Base-by-base conservation (phyloP, 2,113 vertebrate species). In the Rhegmatorhina hoffmannsi region DNA sequence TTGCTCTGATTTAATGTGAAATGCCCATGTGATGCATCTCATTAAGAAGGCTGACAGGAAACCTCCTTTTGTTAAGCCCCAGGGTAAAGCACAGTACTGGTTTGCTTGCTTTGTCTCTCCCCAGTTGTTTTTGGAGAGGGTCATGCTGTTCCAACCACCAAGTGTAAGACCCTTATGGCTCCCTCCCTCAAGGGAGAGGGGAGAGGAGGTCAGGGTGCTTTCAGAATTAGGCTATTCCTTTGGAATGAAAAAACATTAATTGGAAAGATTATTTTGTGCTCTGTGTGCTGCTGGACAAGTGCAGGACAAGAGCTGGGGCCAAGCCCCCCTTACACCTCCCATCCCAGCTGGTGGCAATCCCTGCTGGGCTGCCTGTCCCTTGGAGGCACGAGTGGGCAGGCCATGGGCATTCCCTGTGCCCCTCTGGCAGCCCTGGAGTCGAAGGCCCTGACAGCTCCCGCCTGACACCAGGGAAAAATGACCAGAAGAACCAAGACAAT, bases 231-330 rank as follows among this genome's bases (percentile, higher is more conserved):
- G 10, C n/a, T 53, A 7, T 89, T 87, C 9, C 7, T 82, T 77
- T n/a, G 40, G 13, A 26, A 60, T 70, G 34, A 36, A 92, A 72
- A 77, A 72, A 24, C 0, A 1, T 26, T 5, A 55, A 69, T 63
- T 89, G 28, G 68, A 78, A 90, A 50, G 64, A 60, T 64, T 34
- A 34, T 89, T 83, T 92, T 72, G 70, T 82, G 36, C 33, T 76
- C 64, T 69, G 10, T 72, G 28, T 90, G 46, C 49, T 91, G 82
- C 66, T 81, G 82, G 84, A 44, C 38, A 64, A 78, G 6, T 21
- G 62, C 62, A 86, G 81, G 64, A 43, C 58, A 67, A 64, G 72
- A 44, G 13, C 2, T 66, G 58, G 40, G n/a, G 29, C 72, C 3
- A 28, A 70, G 49, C 40, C 49, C 49, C 26, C n/a, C 24, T 58